Evolutionary conservation across 2,888 invertebrate genomes (phyloP), one percentile per base, ranked within the genome.

Genomic region (Agrochola lota): DNA sequence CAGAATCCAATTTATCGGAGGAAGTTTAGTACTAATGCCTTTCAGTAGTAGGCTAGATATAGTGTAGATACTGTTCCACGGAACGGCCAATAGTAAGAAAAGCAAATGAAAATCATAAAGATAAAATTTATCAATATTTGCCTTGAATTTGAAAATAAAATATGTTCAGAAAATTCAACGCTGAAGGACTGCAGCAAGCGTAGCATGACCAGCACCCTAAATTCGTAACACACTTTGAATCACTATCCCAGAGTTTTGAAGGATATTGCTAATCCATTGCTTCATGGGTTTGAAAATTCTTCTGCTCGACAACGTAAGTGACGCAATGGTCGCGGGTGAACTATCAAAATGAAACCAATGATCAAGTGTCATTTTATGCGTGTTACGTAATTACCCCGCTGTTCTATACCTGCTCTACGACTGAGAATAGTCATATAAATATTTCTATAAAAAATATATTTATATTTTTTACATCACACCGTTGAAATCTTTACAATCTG

Each of bases 1-100:
- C 43, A 23, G 52, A 62, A 78, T 46, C 35, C 17, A 60, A 70
- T 70, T 55, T 62, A 70, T 62, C 8, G 9, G 4, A n/a, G 30
- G 8, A 69, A n/a, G 59, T 49, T 30, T 9, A 23, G 11, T 43
- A 43, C 2, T n/a, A 68, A 71, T 35, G 12, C 9, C n/a, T 59
- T 43, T 70, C 30, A n/a, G 46, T 35, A 30, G 11, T 26, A 40
- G 43, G 30, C n/a, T n/a, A 57, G 30, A 40, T 9, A 15, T 68
- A 40, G 49, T 9, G 52, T 23, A 68, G 15, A 30, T n/a, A 23
- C 30, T 23, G 30, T 49, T 71, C 9, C n/a, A n/a, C 20, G 35
- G 23, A 17, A 49, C 26, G 8, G 23, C 11, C 1, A 49, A 60
- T 40, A 60, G 23, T 20, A 46, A 35, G 23, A 26, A 57, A 64